A percentile compares a stretch with the other conserved stretches of the same genome.
These are phyloP conservation scores for Brachymystax lenok DNA, from an alignment of 2,797 vertebrate genomes.

Conservation along the genomic window DNA sequence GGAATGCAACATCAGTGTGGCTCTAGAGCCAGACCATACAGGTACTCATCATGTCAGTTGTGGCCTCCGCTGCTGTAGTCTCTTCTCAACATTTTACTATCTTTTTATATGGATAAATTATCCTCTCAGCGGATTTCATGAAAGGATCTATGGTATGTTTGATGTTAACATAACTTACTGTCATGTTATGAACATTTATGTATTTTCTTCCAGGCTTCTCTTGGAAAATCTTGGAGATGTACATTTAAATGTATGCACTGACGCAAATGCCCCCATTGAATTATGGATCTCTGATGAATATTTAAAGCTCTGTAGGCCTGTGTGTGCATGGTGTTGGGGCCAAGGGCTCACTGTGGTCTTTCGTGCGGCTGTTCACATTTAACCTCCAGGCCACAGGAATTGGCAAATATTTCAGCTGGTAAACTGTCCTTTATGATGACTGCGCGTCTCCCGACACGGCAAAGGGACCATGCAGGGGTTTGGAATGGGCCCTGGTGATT, in stretches of 20 bases:
- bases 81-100: not conserved
- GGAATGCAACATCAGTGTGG: conserved; percentile 15
- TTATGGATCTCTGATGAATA: not conserved
- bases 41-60: not conserved
- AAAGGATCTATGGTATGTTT: not conserved
- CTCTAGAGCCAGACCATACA: conserved; percentile 4
- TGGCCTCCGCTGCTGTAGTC: not conserved
- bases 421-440: conserved; percentile 56
- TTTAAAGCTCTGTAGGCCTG: conserved; percentile 9
- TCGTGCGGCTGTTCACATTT: not conserved
- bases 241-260: not conserved
- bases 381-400: no score
- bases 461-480: conserved; percentile 44
- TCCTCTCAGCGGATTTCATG: not conserved
- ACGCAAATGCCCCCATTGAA: not conserved
- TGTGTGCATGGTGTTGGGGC: conserved; percentile 37
- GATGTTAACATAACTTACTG: not conserved
- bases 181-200: not conserved
- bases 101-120: not conserved
- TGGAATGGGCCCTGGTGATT: conserved; percentile 41
- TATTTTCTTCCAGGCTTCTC: not conserved
- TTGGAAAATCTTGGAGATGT: no score
- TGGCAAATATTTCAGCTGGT: conserved; percentile 62
- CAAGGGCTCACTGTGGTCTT: conserved; percentile 27
- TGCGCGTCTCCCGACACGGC: conserved; percentile 39